Evolutionary conservation across 2,888 invertebrate genomes (phyloP).

Genomic region (Aproaerema taeniolella): DNA sequence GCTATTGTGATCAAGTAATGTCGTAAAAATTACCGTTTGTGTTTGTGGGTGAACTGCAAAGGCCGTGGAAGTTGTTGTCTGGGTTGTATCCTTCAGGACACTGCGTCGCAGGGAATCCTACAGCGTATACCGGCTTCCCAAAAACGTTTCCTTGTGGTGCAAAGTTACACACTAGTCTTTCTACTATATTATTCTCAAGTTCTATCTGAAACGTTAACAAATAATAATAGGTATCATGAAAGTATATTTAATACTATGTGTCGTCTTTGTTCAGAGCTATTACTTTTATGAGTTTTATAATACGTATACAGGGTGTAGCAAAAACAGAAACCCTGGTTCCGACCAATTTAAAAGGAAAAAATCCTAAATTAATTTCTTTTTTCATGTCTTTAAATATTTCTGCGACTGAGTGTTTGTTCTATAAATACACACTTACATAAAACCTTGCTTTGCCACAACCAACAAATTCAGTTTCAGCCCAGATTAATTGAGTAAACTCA

Average conservation of each 20-base stretch:
- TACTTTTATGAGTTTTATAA: too few relatives aligned
- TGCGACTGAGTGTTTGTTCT: too few relatives aligned
- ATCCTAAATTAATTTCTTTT: too few relatives aligned
- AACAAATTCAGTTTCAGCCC: slow-evolving; percentile 55
- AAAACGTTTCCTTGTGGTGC: slow-evolving; percentile 54
- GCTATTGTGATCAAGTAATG: too few relatives aligned
- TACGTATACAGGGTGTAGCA: too few relatives aligned
- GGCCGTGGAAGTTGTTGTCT: slow-evolving; percentile 35
- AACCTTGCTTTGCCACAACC: slow-evolving; percentile 64
- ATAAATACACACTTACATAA: slow-evolving; percentile 45
- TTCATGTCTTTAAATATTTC: too few relatives aligned
- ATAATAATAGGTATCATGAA: too few relatives aligned
- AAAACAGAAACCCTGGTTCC: too few relatives aligned
- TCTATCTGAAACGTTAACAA: slow-evolving; percentile 34
- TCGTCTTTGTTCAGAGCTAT: too few relatives aligned
- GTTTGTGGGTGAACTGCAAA: slow-evolving; percentile 30
- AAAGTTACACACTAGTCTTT: slow-evolving; percentile 63
- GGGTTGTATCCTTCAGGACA: slow-evolving; percentile 37
- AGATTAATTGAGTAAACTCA: slow-evolving; percentile 62
- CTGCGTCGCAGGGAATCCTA: slow-evolving; percentile 56
- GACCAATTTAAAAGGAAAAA: too few relatives aligned
- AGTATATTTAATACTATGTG: too few relatives aligned
- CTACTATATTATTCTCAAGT: slow-evolving; percentile 33
- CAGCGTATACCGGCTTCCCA: slow-evolving; percentile 49
- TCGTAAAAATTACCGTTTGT: slow-evolving; percentile 16